Percentiles rank a stretch among this genome's conserved stretches.
These are phyloP conservation scores for Blennius ocellaris DNA, from an alignment of 2,113 vertebrate species.

Conservation along the genomic window DNA sequence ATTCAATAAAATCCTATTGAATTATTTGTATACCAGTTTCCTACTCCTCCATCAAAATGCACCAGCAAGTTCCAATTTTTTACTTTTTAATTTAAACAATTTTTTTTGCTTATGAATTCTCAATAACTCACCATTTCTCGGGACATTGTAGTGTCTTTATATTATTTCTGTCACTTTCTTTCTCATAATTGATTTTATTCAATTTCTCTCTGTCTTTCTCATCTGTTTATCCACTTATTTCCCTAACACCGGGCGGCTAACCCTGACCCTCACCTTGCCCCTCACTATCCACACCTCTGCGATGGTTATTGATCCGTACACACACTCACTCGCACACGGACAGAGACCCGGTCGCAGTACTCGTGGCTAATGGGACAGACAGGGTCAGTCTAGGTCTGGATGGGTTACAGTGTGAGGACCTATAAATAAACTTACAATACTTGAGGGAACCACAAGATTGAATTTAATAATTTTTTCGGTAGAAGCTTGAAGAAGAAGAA, in stretches of 20 bases:
- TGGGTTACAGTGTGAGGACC: constrained; percentile 55
- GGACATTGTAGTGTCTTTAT: neutral
- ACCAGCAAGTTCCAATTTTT: no score
- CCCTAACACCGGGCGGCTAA: constrained; percentile 54
- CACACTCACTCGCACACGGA: constrained; percentile 28
- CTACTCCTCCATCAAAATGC: no score
- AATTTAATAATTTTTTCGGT: constrained; percentile 52
- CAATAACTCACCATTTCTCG: neutral
- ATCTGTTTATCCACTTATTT: constrained; percentile 76
- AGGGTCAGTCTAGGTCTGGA: constrained; percentile 49
- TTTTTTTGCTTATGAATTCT: constrained; percentile 10
- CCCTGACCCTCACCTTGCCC: constrained; percentile 70
- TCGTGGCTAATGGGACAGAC: constrained; percentile 64
- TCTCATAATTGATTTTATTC: constrained; percentile 46
- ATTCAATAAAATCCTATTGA: no score
- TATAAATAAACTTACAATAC: constrained; percentile 66
- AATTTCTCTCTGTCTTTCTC: constrained; percentile 48
- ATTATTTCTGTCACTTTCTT: constrained; percentile 8
- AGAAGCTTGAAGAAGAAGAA: constrained; percentile 34
- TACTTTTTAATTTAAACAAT: neutral
- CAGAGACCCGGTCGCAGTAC: constrained; percentile 40
- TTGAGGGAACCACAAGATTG: constrained; percentile 44
- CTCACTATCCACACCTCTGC: constrained; percentile 66
- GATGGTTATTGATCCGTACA: constrained; percentile 65
- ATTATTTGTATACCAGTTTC: no score